Base-by-base conservation (phyloP, 1,140 invertebrate species). In the Aphaenogaster floridana region DNA sequence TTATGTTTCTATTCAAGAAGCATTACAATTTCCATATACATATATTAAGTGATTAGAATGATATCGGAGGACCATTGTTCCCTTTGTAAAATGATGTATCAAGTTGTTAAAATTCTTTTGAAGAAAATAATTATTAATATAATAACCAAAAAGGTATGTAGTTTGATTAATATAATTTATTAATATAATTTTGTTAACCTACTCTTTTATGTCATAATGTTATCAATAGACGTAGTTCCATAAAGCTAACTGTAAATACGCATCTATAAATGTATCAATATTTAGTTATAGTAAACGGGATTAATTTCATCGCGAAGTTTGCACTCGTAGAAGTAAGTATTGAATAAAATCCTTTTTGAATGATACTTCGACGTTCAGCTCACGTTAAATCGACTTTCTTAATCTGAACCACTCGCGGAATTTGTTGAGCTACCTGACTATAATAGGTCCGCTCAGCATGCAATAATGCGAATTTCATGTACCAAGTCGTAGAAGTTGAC, bases 381-480 rank as follows among this genome's bases (percentile, higher is more conserved):
- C 8, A 74, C 48, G 2, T 79, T 50, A n/a, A 79, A 66, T 79
- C 34, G 61, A 79, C 34, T 79, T 63, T 2, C 77, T 66, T 52
- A 52, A 66, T 79, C 61, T 66, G 42, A 34, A 39, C 34, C 15
- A 52, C 45, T 48, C 21, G 45, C 39, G 28, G 77, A 45, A 52
- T 79, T 79, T 64, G 59, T 79, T 50, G 28, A 79, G 34, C 45
- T 59, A 59, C n/a, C 39, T 15, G n/a, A 21, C 59, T 61, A 28
- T 28, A 28, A 28, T 28, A 39, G n/a, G 28, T 79, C n/a, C 17
- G 61, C 77, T 66, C 77, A 79, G 77, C 77, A 28, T 79, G 77
- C 61, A 45, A 52, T 79, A 79, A 79, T 79, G 77, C 17, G 77
- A 52, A 66, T 79, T 79, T 79, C 77, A 9, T 79, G 77, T 79